A percentile compares a stretch with the other conserved stretches of the same genome.
phyloP scores from a whole-genome alignment of 2,113 vertebrate genomes.

The Smithornis capensis region DNA sequence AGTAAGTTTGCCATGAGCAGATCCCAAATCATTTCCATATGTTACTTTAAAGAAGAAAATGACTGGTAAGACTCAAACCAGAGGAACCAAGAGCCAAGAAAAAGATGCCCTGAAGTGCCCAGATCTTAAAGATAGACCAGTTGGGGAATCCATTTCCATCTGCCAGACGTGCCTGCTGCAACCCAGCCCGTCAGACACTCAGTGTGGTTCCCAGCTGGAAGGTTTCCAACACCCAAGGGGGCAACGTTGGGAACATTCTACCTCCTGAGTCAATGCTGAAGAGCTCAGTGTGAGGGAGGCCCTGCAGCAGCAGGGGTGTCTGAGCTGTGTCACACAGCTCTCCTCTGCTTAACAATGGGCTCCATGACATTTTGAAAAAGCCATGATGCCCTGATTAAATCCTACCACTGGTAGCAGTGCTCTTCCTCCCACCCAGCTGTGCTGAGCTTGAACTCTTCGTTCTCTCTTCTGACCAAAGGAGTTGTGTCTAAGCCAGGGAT shows the following conservation, averaged over 20 bases:
- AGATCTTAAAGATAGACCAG: conserved; percentile 33
- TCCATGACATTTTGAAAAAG: not conserved
- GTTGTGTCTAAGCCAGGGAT: not conserved
- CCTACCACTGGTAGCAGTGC: not conserved
- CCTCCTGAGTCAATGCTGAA: not conserved
- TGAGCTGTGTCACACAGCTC: not conserved
- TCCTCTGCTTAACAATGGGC: not conserved
- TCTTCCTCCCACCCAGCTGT: accelerated
- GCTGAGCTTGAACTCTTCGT: accelerated
- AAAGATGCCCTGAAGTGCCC: conserved; percentile 27
- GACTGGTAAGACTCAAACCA: conserved; percentile 80
- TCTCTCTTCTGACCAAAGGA: not conserved
- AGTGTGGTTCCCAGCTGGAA: not conserved
- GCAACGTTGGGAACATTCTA: not conserved
- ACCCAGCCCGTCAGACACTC: not conserved
- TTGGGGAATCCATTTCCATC: not conserved
- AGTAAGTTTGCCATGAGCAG: conserved; percentile 90
- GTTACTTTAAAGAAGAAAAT: conserved; percentile 92
- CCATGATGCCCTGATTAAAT: not conserved
- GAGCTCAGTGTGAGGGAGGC: not conserved
- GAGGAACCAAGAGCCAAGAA: not conserved
- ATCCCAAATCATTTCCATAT: conserved; percentile 91
- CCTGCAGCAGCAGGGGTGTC: not conserved
- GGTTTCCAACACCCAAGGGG: not conserved
- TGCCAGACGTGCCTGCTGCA: conserved; percentile 7